phyloP scores from a whole-genome alignment of 2,797 vertebrate species.

The Acipenser oxyrinchus region DNA sequence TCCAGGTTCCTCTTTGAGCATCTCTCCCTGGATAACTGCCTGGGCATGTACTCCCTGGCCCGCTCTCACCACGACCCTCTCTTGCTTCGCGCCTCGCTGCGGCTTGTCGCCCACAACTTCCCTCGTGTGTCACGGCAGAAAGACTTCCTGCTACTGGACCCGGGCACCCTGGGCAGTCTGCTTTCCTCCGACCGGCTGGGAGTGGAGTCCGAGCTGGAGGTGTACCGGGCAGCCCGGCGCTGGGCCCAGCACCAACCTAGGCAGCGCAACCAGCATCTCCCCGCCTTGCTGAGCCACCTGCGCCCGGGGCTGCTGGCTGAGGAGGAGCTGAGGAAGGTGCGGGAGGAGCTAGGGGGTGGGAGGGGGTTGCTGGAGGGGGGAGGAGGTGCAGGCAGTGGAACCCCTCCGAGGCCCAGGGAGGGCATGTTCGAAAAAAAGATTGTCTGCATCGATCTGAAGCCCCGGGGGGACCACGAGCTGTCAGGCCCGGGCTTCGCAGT shows the following conservation, averaged over 20 bases:
- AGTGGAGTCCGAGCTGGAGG: constrained; percentile 63
- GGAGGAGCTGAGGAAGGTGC: constrained; percentile 55
- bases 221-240: constrained; percentile 63
- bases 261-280: constrained; percentile 65
- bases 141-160: constrained; percentile 68
- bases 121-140: constrained; percentile 63
- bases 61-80: constrained; percentile 69
- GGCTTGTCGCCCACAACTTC: constrained; percentile 69
- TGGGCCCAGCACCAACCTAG: constrained; percentile 63
- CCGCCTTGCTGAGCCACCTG: constrained; percentile 52
- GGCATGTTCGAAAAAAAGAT: constrained; percentile 78
- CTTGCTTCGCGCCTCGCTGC: constrained; percentile 61
- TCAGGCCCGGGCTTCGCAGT: constrained; percentile 51
- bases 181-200: constrained; percentile 67
- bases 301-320: constrained; percentile 61
- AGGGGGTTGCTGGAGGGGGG: constrained; percentile 48
- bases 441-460: constrained; percentile 67
- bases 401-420: constrained; percentile 60
- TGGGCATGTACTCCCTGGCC: constrained; percentile 72
- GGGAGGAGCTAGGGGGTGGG: constrained; percentile 52
- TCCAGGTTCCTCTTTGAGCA: constrained; percentile 58
- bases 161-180: constrained; percentile 61
- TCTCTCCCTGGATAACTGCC: constrained; percentile 67
- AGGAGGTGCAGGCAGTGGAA: background rate
- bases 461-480: constrained; percentile 54